Evolutionary conservation across 1,140 invertebrate species (phyloP).

Genomic region (Odontomachus brunneus): DNA sequence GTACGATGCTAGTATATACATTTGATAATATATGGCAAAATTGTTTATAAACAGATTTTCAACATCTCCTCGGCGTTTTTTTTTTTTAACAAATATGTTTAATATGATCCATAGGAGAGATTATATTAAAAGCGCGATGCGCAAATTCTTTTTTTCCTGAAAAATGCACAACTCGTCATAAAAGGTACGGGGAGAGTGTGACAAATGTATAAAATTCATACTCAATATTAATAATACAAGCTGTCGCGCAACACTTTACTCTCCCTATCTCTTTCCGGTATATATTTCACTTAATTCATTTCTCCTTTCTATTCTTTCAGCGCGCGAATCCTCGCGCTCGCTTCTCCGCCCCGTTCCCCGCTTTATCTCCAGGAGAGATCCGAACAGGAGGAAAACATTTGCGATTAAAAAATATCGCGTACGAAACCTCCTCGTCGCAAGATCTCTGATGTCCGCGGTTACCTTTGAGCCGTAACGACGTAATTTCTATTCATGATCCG

Average conservation of each 20-base stretch:
- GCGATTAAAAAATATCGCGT: constrained; percentile 58
- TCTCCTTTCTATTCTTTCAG: neutral
- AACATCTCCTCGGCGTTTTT: neutral
- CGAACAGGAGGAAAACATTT: neutral
- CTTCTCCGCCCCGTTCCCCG: neutral
- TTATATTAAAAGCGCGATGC: neutral
- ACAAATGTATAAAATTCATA: too few species aligned
- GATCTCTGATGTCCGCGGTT: constrained; percentile 51
- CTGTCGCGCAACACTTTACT: neutral
- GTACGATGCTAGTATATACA: neutral
- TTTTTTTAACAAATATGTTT: neutral
- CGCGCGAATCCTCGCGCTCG: neutral
- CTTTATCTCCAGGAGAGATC: neutral
- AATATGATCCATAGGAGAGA: neutral
- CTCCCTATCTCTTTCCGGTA: too few species aligned
- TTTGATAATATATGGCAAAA: constrained; percentile 32
- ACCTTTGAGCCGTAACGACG: constrained; percentile 69
- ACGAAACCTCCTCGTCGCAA: constrained; percentile 22
- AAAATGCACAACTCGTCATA: too few species aligned
- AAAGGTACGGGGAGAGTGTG: too few species aligned
- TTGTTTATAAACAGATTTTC: neutral
- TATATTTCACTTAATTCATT: too few species aligned
- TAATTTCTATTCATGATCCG: constrained; percentile 75
- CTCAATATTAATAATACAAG: neutral
- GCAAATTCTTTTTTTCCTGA: too few species aligned